Evolutionary conservation across 2,888 invertebrate genomes (phyloP).

Genomic region (Polymixis flavicincta): DNA sequence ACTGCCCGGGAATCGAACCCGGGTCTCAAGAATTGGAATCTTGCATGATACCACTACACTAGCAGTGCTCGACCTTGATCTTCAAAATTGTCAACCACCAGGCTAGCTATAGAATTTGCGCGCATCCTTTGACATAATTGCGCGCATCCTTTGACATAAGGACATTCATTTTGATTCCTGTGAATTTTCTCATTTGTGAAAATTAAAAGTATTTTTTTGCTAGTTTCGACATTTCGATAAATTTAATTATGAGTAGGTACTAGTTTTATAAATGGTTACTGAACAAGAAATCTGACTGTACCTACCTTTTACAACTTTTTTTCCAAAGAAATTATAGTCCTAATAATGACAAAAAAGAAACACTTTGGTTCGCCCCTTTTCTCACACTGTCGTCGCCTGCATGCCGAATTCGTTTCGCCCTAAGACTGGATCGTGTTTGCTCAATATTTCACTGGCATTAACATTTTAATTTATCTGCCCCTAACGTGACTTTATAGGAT

Average conservation of each 20-base stretch:
- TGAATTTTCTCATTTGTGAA: neutral
- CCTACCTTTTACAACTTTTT: conserved; percentile 1
- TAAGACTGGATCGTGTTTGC: conserved; percentile 69
- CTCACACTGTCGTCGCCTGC: conserved; percentile 68
- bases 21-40: conserved; percentile 99
- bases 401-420: conserved; percentile 75
- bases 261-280: neutral
- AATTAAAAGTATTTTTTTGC: neutral
- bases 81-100: neutral
- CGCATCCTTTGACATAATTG: neutral
- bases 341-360: conserved; percentile 11
- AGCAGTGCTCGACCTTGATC: conserved; percentile 92
- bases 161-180: neutral
- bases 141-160: neutral
- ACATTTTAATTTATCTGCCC: conserved; percentile 75
- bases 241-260: too few species aligned
- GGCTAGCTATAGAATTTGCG: neutral
- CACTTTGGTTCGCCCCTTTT: conserved; percentile 51
- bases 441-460: conserved; percentile 75
- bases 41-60: conserved; percentile 99
- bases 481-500: conserved; percentile 70
- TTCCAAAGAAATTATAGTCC: conserved; percentile 3
- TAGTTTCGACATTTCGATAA: too few species aligned
- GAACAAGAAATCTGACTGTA: neutral
- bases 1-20: conserved; percentile 92